Base-by-base conservation (phyloP, 2,888 invertebrate genomes). In the Chouioia cunea region DNA sequence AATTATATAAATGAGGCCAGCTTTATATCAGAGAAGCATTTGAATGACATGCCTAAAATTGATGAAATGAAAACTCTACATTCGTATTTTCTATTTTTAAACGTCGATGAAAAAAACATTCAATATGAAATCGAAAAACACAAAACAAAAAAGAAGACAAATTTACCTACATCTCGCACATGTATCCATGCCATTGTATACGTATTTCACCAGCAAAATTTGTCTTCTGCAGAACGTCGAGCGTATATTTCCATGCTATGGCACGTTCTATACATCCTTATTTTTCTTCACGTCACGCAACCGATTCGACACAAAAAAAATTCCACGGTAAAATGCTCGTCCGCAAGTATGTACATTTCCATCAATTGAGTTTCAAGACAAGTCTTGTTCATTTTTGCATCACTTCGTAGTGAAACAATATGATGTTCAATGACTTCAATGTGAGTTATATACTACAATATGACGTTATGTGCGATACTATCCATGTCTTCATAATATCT, bases 251-350 rank as follows among this genome's bases (percentile, higher is more conserved):
- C 73, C 71, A 76, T 78, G 78, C 77, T 67, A 58, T 64, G 75
- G 73, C 80, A 80, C 79, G 80, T 79, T 74, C 75, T 58, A 60
- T 74, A 16, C 16, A 14, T 57, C 59, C 27, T 54, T 58, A 22
- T 44, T 47, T 50, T 16, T 54, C 23, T 46, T 14, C 52, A 15
- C 20, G 60, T n/a, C 8, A 20, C n/a, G 3, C 36, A 15, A 18
- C 22, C 16, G 15, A 52, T 44, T 63, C 60, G 48, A 27, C 18
- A 64, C 18, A 60, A 56, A 56, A 47, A 16, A 10, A 44, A 16
- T 50, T 1, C 12, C 23, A 18, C 43, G 20, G 23, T 8, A 15
- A 46, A 48, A 22, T 48, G 52, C 56, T 46, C 20, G n/a, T n/a
- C n/a, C 6, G 15, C 22, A n/a, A n/a, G n/a, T n/a, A n/a, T n/a